Percentiles rank a stretch among this genome's conserved stretches.
Evolutionary conservation across 1,140 invertebrate species (phyloP).

Genomic region (Brachionus asplanchnoidis): DNA sequence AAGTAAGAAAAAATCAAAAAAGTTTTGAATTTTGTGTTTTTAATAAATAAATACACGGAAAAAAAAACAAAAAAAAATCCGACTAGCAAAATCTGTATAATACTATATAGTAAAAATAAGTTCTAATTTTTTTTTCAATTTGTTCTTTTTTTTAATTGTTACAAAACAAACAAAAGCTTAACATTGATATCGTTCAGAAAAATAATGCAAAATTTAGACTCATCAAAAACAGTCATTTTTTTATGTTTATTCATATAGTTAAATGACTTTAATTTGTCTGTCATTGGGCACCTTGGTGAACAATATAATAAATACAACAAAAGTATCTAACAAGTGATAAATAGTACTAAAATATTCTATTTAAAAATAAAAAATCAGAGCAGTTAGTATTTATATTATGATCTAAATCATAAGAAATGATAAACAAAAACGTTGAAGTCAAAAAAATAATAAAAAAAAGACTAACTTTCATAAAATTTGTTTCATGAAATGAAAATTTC

Average conservation of each 20-base stretch:
- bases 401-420: slow-evolving; percentile 25
- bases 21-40: not conserved
- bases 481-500: slow-evolving; percentile 7
- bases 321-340: slow-evolving; percentile 2
- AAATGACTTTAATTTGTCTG: not conserved
- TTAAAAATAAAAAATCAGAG: not conserved
- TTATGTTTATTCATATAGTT: not conserved
- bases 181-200: not conserved
- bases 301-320: not conserved
- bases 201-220: not conserved
- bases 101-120: not conserved
- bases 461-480: not conserved
- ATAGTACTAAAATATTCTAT: slow-evolving; percentile 2
- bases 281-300: not conserved
- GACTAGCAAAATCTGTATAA: slow-evolving; percentile 16
- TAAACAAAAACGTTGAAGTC: not conserved
- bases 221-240: not conserved
- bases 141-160: not conserved
- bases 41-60: slow-evolving; percentile 13
- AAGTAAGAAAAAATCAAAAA: not conserved
- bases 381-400: not conserved
- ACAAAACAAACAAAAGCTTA: not conserved
- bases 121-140: not conserved
- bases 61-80: not conserved
- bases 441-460: not conserved